Evolutionary conservation across 2,113 vertebrate genomes (phyloP).

Genomic region (Ochotona princeps): DNA sequence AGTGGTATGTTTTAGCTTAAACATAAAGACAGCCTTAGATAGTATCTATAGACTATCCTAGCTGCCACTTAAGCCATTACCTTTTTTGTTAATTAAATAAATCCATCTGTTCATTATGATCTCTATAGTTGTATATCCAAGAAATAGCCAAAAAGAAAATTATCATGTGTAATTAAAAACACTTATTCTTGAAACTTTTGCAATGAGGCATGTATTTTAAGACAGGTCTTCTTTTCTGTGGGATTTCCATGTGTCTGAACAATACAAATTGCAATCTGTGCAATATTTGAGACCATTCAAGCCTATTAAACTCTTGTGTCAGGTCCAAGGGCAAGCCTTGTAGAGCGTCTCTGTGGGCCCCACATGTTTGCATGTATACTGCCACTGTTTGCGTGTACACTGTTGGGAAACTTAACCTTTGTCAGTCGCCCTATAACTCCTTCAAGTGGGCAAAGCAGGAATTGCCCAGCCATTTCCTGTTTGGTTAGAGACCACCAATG

Average conservation of each 20-base stretch:
- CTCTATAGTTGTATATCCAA: not conserved
- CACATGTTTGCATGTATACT: no score
- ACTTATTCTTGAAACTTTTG: conserved; percentile 1
- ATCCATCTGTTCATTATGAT: not conserved
- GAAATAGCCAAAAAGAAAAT: conserved; percentile 5
- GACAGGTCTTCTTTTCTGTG: not conserved
- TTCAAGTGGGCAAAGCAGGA: no score
- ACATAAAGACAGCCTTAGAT: not conserved
- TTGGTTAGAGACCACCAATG: no score
- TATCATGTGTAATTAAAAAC: not conserved
- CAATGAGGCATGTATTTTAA: conserved; percentile 2
- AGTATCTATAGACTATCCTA: not conserved
- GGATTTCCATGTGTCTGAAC: not conserved
- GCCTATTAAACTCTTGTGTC: no score
- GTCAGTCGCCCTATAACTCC: no score
- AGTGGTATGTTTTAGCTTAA: not conserved
- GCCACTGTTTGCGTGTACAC: no score
- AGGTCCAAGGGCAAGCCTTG: no score
- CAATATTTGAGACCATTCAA: no score
- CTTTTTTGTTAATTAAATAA: not conserved
- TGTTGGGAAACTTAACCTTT: no score
- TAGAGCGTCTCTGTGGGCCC: no score
- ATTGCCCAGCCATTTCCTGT: no score
- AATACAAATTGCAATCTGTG: no score
- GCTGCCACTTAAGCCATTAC: not conserved